Conservation (phyloP, 1,140 invertebrate species). For the Halictus rubicundus region DNA sequence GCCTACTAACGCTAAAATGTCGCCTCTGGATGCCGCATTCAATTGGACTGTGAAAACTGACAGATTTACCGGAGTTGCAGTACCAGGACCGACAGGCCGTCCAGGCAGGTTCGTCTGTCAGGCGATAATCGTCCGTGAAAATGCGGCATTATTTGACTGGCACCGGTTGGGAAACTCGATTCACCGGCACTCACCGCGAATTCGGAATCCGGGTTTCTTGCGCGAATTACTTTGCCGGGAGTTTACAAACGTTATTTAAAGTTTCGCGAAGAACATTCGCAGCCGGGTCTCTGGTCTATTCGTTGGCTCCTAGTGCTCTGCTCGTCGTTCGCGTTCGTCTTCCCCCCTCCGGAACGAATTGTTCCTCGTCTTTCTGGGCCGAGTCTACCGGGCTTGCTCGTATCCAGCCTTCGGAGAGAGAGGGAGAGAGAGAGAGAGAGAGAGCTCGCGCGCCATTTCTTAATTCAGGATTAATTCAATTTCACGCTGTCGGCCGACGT, state of each 20-base stretch:
- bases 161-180: conserved; percentile 54
- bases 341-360: conserved; percentile 2
- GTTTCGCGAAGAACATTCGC: conserved; percentile 51
- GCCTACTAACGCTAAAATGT: too few relatives aligned
- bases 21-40: too few relatives aligned
- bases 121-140: conserved; percentile 53
- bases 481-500: conserved; percentile 59
- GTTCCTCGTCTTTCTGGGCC: conserved; percentile 8
- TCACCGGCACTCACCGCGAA: conserved; percentile 44
- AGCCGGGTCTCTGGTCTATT: conserved; percentile 26
- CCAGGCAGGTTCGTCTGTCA: not conserved
- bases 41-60: too few relatives aligned
- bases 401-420: not conserved
- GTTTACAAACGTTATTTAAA: conserved; percentile 73
- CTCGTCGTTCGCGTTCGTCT: not conserved
- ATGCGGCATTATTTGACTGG: conserved; percentile 43
- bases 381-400: conserved; percentile 6
- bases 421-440: too few relatives aligned
- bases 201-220: conserved; percentile 55
- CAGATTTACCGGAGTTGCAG: too few relatives aligned
- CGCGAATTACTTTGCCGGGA: conserved; percentile 61
- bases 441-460: conserved; percentile 45
- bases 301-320: not conserved
- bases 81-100: not conserved
- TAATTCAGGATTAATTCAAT: conserved; percentile 71